Evolutionary conservation across 2,797 vertebrate genomes (phyloP), one percentile per base, ranked within the genome.

Genomic region (Acanthornis magna): DNA sequence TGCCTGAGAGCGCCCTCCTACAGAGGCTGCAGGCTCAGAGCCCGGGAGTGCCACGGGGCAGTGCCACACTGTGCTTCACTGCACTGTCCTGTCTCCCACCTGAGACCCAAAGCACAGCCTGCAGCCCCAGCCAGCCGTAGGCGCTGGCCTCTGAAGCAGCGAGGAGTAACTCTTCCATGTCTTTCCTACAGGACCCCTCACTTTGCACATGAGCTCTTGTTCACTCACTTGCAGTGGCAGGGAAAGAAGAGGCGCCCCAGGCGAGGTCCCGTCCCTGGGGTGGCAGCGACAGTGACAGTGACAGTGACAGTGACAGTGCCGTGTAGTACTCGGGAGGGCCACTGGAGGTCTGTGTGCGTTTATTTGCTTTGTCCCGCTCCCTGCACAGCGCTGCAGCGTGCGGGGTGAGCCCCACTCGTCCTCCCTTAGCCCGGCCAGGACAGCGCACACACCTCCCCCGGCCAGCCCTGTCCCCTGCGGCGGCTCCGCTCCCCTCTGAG

Each of bases 291-390:
- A 13, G 5, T 1, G 75, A 23, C 85, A 14, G 5, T 1, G 75
- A 23, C 85, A 14, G 5, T 1, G 79, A 2, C 83, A 36, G 48
- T 6, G 72, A 2, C 67, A 16, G 3, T 4, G 74, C 71, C 7
- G 7, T 78, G 94, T 3, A 96, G 78, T 96, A 43, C 92, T 70
- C 5, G 58, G 68, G 11, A 91, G 85, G 14, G 42, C 96, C 87
- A n/a, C 95, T 84, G 91, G 93, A 96, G 87, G 93, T 91, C 95
- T 95, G 95, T 5, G 89, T 43, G 47, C 50, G 1, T 88, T 91
- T 16, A 1, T 88, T 92, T 16, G 57, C 75, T n/a, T 58, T 67
- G 62, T 22, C 66, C 22, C 3, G 22, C 3, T 73, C 27, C 1
- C 48, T 1, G n/a, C 3, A 0, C 7, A 11, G 88, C 7, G 21